Evolutionary conservation across 2,797 vertebrate genomes (phyloP).

Genomic region (Amazonetta brasiliensis): DNA sequence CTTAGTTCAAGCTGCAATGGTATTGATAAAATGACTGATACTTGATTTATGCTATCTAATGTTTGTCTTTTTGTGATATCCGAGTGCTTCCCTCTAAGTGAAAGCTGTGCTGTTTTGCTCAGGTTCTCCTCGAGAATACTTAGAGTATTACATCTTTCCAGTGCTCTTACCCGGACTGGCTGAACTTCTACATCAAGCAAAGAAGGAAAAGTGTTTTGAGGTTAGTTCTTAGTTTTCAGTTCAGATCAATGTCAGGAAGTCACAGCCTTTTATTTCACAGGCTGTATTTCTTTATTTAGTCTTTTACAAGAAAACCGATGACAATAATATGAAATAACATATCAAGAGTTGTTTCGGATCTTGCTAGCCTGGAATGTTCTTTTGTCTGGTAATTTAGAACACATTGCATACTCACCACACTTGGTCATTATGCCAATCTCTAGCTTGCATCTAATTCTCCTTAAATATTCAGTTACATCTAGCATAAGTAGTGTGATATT

Average conservation of each 20-base stretch:
- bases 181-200: slow-evolving; percentile 84
- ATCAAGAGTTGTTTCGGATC: not conserved
- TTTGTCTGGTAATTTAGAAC: not conserved
- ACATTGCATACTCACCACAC: not conserved
- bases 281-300: not conserved
- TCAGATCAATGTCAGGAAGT: not conserved
- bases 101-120: slow-evolving; percentile 38
- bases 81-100: not conserved
- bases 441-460: not conserved
- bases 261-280: not conserved
- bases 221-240: slow-evolving; percentile 77
- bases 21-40: not conserved
- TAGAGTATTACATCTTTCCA: slow-evolving; percentile 87
- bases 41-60: not conserved
- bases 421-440: not conserved
- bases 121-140: slow-evolving; percentile 82
- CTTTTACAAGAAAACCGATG: not conserved
- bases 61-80: not conserved
- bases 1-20: not conserved
- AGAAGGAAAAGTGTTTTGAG: slow-evolving; percentile 85
- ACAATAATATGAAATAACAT: not conserved
- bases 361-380: not conserved
- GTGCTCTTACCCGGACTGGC: slow-evolving; percentile 87
- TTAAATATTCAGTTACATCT: not conserved
- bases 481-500: not conserved